Conservation (phyloP, 2,797 vertebrate species). For the Eospalax fontanierii region DNA sequence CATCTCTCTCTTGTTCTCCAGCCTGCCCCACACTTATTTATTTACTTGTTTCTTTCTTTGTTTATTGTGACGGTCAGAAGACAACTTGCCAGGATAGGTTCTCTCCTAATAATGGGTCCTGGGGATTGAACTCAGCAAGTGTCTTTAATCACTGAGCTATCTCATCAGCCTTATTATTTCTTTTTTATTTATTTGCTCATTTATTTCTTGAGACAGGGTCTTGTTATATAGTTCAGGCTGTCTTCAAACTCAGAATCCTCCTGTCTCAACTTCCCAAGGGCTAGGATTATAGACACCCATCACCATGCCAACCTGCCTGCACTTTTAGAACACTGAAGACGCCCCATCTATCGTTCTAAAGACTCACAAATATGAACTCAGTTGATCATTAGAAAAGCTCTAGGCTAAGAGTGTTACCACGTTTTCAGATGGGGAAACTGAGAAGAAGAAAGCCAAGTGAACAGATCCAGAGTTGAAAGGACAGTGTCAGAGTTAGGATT, state of each 20-base stretch:
- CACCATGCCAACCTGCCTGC: too few relatives aligned
- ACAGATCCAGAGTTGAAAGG: neutral
- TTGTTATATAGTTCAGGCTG: neutral
- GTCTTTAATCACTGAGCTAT: neutral
- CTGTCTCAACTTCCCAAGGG: neutral
- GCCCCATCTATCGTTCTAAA: neutral
- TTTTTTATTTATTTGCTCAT: neutral
- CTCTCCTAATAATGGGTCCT: neutral
- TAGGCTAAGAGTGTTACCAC: neutral
- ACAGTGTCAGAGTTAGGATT: neutral
- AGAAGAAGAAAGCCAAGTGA: neutral
- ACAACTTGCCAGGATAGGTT: neutral
- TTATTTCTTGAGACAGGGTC: neutral
- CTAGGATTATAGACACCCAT: neutral
- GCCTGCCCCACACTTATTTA: neutral
- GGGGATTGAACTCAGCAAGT: neutral
- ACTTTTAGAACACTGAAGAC: too few relatives aligned
- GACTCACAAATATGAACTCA: neutral
- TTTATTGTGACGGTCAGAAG: neutral
- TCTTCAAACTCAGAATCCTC: neutral
- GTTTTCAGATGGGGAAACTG: conserved; percentile 1
- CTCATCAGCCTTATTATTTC: too few relatives aligned
- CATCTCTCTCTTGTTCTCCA: neutral
- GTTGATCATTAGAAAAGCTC: neutral
- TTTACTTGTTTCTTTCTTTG: neutral